A percentile compares a stretch with the other conserved stretches of the same genome.
These are phyloP conservation scores for Drosophila lacteicornis DNA, from an alignment of 1,140 invertebrate species.

Conservation along the genomic window DNA sequence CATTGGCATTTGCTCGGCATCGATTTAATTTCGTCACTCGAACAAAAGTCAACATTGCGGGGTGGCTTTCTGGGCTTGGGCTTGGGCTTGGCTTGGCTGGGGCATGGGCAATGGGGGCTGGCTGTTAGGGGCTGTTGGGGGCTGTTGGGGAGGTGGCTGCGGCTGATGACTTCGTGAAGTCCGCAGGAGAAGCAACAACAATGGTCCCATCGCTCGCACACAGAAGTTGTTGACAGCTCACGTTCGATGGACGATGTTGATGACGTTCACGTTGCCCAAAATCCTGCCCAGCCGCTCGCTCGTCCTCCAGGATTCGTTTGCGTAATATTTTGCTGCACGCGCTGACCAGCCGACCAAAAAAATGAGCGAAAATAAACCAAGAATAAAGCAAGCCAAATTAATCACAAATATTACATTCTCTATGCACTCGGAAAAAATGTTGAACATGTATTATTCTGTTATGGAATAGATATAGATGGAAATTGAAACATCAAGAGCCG, in stretches of 20 bases:
- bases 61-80: not conserved
- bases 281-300: slow-evolving; percentile 20
- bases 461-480: not conserved
- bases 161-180: slow-evolving; percentile 37
- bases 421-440: not conserved
- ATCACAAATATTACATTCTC: slow-evolving; percentile 75
- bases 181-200: slow-evolving; percentile 20
- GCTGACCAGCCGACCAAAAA: slow-evolving; percentile 60
- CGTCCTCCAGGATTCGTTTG: slow-evolving; percentile 51
- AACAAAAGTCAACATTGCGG: slow-evolving; percentile 67
- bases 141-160: not conserved
- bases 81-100: not conserved
- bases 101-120: not conserved
- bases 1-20: slow-evolving; percentile 53
- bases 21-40: slow-evolving; percentile 79
- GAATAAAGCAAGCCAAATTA: slow-evolving; percentile 73
- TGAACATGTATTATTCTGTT: not conserved
- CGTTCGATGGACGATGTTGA: slow-evolving; percentile 70
- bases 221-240: slow-evolving; percentile 80
- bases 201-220: slow-evolving; percentile 21
- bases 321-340: slow-evolving; percentile 67
- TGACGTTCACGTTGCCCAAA: slow-evolving; percentile 43
- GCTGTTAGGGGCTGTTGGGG: not conserved
- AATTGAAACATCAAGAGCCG: too few relatives aligned
- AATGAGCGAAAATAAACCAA: slow-evolving; percentile 35